A percentile compares a stretch with the other conserved stretches of the same genome.
Conservation (phyloP, 2,113 vertebrate species). For the Aegotheles bennettii region DNA sequence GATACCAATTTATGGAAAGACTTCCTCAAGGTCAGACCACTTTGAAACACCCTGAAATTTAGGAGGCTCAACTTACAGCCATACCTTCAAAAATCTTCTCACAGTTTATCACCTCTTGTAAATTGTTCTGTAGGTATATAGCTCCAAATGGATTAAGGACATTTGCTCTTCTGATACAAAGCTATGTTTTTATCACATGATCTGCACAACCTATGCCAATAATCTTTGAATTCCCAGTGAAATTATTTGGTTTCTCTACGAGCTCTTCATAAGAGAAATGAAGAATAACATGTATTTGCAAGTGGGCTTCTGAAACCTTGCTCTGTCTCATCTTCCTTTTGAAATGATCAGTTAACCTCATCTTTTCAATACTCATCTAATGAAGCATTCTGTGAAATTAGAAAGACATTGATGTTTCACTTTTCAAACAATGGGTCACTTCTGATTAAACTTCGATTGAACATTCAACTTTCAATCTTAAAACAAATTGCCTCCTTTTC, state of each 20-base stretch:
- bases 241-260: neutral
- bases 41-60: neutral
- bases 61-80: neutral
- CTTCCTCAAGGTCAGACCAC: neutral
- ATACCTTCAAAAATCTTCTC: neutral
- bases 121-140: neutral
- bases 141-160: neutral
- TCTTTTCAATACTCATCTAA: conserved; percentile 41
- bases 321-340: neutral
- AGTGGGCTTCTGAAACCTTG: neutral
- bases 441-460: conserved; percentile 74
- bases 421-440: conserved; percentile 70
- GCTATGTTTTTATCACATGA: neutral
- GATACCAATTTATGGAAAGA: neutral
- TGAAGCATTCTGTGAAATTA: conserved; percentile 63
- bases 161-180: neutral
- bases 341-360: conserved; percentile 23
- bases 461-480: conserved; percentile 65
- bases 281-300: neutral
- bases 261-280: neutral
- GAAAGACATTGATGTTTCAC: conserved; percentile 58
- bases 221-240: neutral
- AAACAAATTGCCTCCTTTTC: conserved; percentile 69
- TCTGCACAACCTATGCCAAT: neutral
- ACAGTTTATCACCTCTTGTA: accelerated